Base-by-base conservation (phyloP, 2,113 vertebrate species). In the Heterocephalus glaber region DNA sequence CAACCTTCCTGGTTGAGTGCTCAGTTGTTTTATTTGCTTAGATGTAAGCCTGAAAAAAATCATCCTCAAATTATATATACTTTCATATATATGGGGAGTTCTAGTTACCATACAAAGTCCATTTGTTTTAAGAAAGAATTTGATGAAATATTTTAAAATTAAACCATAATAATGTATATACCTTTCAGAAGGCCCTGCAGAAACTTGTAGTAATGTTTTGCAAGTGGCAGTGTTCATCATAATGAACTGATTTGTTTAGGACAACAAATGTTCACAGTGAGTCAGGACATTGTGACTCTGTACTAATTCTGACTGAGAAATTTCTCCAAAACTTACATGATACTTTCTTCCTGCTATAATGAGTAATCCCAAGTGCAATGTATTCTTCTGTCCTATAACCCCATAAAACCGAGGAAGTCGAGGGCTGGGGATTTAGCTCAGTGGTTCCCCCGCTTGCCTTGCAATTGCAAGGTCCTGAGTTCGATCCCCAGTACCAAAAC, bases 121-220 rank as follows among this genome's bases (percentile, higher is more conserved):
- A 76, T 86, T 41, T 89, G 44, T 89, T 82, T 77, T 80, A 38
- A 74, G 60, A 61, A 65, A 82, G 7, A 68, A 20, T 63, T 26
- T 65, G 38, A 60, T 88, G n/a, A 88, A 83, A 35, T 58, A 30
- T 60, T 54, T 89, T 81, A 60, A 93, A 95, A 85, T 26, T 52
- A 87, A 92, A 80, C 13, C 2, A 58, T 58, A 58, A 11, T 35
- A n/a, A 38, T 44, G 17, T 86, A 2, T 16, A 30, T 28, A 56
- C 63, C 60, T 92, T 88, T 86, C 24, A 80, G 33, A 60, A 65
- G 41, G 28, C 3, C 38, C 7, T 33, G 1, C 1, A 80, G 33
- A 87, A 66, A 38, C 11, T 10, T 20, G 9, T 0, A 56, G 22
- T 26, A 56, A 35, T 41, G 44, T 44, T 60, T 33, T 44, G 0